Evolutionary conservation across 2,113 vertebrate species (phyloP).

Genomic region (Toxotes jaculatrix): DNA sequence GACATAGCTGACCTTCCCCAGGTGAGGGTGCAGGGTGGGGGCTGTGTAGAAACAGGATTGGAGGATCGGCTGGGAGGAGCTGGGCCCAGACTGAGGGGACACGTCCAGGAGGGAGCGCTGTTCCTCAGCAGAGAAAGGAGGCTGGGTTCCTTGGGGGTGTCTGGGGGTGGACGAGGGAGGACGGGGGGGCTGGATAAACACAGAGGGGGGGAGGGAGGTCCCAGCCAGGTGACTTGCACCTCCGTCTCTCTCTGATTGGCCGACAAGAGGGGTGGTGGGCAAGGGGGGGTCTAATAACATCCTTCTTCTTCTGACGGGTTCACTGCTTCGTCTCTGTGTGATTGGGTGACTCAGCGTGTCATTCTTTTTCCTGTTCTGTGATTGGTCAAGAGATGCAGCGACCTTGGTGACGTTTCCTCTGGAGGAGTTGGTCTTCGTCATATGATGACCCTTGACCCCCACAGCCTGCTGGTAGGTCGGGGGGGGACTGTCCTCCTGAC

Average conservation of each 20-base stretch:
- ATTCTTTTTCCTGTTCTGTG: conserved; percentile 47
- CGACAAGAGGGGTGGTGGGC: neutral
- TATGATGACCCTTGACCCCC: conserved; percentile 50
- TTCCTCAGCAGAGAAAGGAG: conserved; percentile 12
- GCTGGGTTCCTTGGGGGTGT: neutral
- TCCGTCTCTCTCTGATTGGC: conserved; percentile 13
- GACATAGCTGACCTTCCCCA: conserved; percentile 57
- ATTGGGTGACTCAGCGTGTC: conserved; percentile 37
- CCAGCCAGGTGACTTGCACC: neutral
- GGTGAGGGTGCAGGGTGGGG: conserved; percentile 29
- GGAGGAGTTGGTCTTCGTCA: conserved; percentile 34
- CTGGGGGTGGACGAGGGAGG: neutral
- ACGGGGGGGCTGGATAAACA: neutral
- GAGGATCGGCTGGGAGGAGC: conserved; percentile 36
- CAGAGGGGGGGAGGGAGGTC: neutral
- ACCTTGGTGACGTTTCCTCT: conserved; percentile 39
- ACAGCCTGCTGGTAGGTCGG: conserved; percentile 58
- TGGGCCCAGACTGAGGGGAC: neutral
- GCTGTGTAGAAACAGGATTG: conserved; percentile 44
- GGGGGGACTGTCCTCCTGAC: conserved; percentile 26
- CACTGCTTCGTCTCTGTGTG: conserved; percentile 51
- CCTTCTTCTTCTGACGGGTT: conserved; percentile 21
- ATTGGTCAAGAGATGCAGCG: conserved; percentile 51
- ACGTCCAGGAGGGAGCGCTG: conserved; percentile 9
- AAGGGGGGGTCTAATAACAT: neutral